These are phyloP conservation scores for Leptarthrus brevirostris DNA, from an alignment of 2,888 invertebrate genomes.

Conservation along the genomic window DNA sequence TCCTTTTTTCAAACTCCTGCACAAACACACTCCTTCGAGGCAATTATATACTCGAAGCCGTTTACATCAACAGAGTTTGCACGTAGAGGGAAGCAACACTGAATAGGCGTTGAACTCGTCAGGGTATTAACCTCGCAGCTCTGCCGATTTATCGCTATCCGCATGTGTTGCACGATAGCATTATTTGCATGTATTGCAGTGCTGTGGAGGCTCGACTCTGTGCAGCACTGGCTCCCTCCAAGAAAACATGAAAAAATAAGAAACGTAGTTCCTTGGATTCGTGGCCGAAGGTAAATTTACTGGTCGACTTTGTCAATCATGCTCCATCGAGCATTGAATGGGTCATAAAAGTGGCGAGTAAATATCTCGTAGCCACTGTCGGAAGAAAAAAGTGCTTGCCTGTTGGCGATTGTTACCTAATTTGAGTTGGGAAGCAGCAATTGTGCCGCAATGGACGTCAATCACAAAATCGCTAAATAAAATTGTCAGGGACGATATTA, in stretches of 20 bases:
- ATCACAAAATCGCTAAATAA: constrained; percentile 20
- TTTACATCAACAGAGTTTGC: constrained; percentile 26
- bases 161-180: constrained; percentile 7
- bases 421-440: constrained; percentile 1
- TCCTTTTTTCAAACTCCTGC: constrained; percentile 14
- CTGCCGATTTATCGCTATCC: constrained; percentile 16
- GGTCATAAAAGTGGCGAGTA: constrained; percentile 21
- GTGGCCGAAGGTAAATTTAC: constrained; percentile 15
- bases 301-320: constrained; percentile 43
- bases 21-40: not conserved
- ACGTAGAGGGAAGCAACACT: not conserved
- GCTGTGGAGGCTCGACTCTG: constrained; percentile 1
- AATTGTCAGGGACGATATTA: constrained; percentile 17
- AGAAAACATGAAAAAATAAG: not conserved
- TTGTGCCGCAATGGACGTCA: not conserved
- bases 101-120: constrained; percentile 45
- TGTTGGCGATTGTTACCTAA: not conserved
- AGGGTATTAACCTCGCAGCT: constrained; percentile 40
- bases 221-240: not conserved
- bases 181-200: constrained; percentile 17
- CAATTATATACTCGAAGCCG: constrained; percentile 35
- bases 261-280: not conserved
- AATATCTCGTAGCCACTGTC: constrained; percentile 1
- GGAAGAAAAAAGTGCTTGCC: not conserved
- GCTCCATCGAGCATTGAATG: constrained; percentile 38